These are phyloP conservation scores for Rhinogobio ventralis DNA, from an alignment of 2,797 vertebrate species.

Conservation along the genomic window DNA sequence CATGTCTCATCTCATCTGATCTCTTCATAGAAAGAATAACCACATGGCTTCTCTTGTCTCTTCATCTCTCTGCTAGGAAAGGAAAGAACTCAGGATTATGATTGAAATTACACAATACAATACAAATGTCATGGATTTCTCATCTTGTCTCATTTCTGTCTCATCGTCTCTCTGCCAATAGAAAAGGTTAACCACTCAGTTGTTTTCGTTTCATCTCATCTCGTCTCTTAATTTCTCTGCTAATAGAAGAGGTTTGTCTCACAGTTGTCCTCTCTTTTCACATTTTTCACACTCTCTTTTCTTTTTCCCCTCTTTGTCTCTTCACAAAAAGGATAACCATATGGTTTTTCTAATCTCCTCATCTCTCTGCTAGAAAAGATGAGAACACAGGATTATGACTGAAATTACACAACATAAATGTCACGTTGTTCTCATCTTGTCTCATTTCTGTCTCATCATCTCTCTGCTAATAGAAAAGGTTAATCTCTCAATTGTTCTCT, in stretches of 20 bases:
- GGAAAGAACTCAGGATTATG: not conserved
- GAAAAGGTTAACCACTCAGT: not conserved
- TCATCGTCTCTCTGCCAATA: not conserved
- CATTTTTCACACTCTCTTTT: not conserved
- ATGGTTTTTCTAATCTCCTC: not conserved
- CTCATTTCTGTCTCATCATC: not conserved
- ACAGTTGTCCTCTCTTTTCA: no score
- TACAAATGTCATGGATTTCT: not conserved
- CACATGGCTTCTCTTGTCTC: not conserved
- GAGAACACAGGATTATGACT: not conserved
- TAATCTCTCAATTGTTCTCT: not conserved
- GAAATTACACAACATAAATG: not conserved
- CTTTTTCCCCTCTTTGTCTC: not conserved
- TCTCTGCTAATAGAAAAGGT: not conserved
- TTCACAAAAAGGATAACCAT: not conserved
- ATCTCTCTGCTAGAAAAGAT: not conserved
- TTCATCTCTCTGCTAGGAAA: not conserved
- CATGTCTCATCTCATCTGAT: not conserved
- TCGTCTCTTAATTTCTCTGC: no score
- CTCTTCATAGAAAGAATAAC: not conserved
- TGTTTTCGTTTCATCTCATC: not conserved
- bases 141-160: not conserved
- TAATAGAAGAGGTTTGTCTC: no score
- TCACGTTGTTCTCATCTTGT: not conserved
- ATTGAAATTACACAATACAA: not conserved